These are phyloP conservation scores for Gadopsis marmoratus DNA, from an alignment of 2,797 vertebrate genomes.

Conservation along the genomic window DNA sequence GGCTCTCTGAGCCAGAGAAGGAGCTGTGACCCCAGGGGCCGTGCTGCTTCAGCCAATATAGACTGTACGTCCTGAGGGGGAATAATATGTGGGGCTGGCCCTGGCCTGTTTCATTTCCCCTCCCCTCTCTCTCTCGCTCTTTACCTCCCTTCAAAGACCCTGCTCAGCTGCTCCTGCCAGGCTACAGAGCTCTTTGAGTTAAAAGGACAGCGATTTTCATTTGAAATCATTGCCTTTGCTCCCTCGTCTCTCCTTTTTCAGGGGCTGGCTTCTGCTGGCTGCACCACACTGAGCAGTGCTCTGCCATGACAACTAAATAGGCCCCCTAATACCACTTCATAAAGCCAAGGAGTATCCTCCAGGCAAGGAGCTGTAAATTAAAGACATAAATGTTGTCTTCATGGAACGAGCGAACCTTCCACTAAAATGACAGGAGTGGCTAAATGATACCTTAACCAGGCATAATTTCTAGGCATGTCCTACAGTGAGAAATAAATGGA, in stretches of 20 bases:
- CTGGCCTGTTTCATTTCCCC: constrained; percentile 82
- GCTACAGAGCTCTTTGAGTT: constrained; percentile 87
- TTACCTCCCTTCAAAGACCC: constrained; percentile 81
- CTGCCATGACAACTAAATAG: constrained; percentile 88
- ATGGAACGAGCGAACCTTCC: constrained; percentile 81
- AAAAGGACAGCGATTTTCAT: constrained; percentile 87
- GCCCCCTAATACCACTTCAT: constrained; percentile 88
- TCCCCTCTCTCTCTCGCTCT: constrained; percentile 69
- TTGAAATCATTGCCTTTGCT: constrained; percentile 85
- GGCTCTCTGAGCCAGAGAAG: constrained; percentile 73
- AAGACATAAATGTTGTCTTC: constrained; percentile 86
- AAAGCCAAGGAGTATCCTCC: constrained; percentile 86
- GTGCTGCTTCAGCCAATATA: constrained; percentile 82
- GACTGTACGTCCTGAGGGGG: constrained; percentile 86
- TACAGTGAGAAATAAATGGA: constrained; percentile 79
- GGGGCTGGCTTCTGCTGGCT: constrained; percentile 80
- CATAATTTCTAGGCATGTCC: constrained; percentile 82
- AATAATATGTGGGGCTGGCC: constrained; percentile 84
- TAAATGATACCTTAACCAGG: constrained; percentile 84
- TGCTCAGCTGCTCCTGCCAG: constrained; percentile 83
- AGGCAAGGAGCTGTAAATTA: constrained; percentile 87
- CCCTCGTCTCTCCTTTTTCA: constrained; percentile 78
- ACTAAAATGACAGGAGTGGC: constrained; percentile 83
- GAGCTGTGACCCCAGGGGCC: constrained; percentile 82
- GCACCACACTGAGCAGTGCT: constrained; percentile 82